phyloP scores from a whole-genome alignment of 2,113 vertebrate genomes.

The Benitochromis conjunctus region DNA sequence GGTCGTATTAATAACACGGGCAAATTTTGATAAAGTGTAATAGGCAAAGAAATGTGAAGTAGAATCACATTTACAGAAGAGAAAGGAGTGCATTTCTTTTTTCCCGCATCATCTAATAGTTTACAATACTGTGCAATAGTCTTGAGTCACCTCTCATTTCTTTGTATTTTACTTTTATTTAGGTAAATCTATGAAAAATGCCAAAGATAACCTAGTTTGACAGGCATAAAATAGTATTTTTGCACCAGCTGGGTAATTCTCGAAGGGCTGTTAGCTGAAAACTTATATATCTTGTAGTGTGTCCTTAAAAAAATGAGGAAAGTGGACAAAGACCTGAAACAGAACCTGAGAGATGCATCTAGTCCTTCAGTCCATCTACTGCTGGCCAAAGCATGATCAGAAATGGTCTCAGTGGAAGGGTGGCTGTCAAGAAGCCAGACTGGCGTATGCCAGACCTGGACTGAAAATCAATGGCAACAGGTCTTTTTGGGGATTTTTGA shows the following conservation, averaged over 20 bases:
- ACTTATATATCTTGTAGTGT: background rate
- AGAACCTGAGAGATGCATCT: background rate
- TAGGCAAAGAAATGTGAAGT: background rate
- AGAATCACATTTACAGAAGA: background rate
- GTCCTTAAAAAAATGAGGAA: background rate
- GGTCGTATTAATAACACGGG: background rate
- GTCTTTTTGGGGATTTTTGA: background rate
- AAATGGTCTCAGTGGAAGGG: background rate
- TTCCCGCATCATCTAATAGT: background rate
- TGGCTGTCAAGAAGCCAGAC: background rate
- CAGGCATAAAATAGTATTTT: background rate
- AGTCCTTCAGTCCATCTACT: rapidly evolving
- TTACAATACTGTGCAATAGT: background rate
- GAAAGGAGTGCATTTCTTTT: background rate
- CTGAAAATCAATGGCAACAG: background rate
- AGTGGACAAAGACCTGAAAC: background rate
- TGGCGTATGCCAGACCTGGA: background rate
- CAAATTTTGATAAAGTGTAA: background rate
- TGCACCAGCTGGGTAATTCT: background rate
- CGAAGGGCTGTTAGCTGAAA: background rate
- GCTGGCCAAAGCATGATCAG: background rate
- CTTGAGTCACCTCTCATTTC: background rate
- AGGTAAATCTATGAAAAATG: background rate
- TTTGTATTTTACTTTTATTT: background rate
- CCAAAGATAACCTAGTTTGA: background rate